Evolutionary conservation across 1,140 invertebrate genomes (phyloP).

Genomic region (Zaprionus capensis): DNA sequence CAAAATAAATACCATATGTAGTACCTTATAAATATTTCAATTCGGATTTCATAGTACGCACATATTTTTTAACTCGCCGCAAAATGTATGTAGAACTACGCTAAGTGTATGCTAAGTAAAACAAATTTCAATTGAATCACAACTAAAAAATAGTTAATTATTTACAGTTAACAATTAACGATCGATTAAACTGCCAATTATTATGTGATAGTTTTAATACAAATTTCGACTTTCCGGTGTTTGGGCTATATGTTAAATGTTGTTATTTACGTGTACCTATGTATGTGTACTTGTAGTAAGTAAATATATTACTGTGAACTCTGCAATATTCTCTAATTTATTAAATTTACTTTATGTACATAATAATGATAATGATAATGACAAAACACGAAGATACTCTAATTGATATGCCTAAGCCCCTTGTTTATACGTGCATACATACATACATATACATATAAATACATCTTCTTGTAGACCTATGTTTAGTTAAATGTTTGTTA

Average conservation of each 20-base stretch:
- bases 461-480: conserved; percentile 24
- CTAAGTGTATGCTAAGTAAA: conserved; percentile 37
- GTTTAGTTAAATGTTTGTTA: conserved; percentile 79
- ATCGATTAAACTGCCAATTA: conserved; percentile 81
- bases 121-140: conserved; percentile 46
- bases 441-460: conserved; percentile 7
- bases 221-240: conserved; percentile 65
- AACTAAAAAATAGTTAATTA: conserved; percentile 33
- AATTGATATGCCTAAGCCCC: conserved; percentile 46
- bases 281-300: conserved; percentile 29
- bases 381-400: conserved; percentile 31
- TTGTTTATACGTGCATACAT: conserved; percentile 37
- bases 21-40: conserved; percentile 17
- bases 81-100: conserved; percentile 37
- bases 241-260: conserved; percentile 70
- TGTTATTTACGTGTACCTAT: conserved; percentile 32
- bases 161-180: conserved; percentile 40
- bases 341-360: conserved; percentile 69
- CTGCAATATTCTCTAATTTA: conserved; percentile 80
- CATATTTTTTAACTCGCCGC: conserved; percentile 24
- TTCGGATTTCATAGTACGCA: conserved; percentile 13
- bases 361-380: conserved; percentile 44
- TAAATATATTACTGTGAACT: conserved; percentile 59
- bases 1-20: not conserved
- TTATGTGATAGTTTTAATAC: conserved; percentile 80